Evolutionary conservation across 2,888 invertebrate species (phyloP).

Genomic region (Lagria hirta): DNA sequence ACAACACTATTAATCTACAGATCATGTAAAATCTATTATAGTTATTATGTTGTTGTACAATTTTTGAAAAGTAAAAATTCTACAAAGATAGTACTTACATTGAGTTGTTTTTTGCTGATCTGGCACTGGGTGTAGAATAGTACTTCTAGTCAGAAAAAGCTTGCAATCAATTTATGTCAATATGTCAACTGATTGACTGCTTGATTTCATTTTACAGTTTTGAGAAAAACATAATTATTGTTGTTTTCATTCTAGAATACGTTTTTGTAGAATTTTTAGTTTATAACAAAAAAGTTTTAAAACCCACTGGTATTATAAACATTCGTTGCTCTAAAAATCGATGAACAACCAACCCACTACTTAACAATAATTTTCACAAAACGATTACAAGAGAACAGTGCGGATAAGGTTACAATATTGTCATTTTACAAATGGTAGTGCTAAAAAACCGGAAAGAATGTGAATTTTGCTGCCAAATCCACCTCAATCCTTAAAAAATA

Average conservation of each 20-base stretch:
- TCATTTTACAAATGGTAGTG: constrained; percentile 24
- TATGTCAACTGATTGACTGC: constrained; percentile 12
- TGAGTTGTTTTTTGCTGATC: too few species aligned
- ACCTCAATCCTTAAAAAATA: too few species aligned
- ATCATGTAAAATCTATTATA: constrained; percentile 43
- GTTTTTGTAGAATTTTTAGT: constrained; percentile 19
- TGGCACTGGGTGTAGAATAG: too few species aligned
- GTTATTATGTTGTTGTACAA: constrained; percentile 22
- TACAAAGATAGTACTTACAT: constrained; percentile 23
- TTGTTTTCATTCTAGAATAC: too few species aligned
- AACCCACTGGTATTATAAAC: constrained; percentile 15
- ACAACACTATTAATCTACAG: constrained; percentile 29
- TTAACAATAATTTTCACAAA: constrained; percentile 25
- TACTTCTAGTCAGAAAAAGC: background rate
- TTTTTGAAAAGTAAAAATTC: constrained; percentile 19
- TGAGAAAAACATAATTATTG: too few species aligned
- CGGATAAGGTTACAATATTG: constrained; percentile 25
- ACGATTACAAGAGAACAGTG: constrained; percentile 20
- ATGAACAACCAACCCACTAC: constrained; percentile 32
- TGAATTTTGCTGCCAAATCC: too few species aligned
- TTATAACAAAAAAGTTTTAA: constrained; percentile 8
- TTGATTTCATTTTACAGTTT: constrained; percentile 10
- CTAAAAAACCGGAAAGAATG: constrained; percentile 19
- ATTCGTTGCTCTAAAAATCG: constrained; percentile 35
- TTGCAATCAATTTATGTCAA: constrained; percentile 1